Evolutionary conservation across 2,888 invertebrate species (phyloP), one percentile per base, ranked within the genome.

Genomic region (Lysandra bellargus): DNA sequence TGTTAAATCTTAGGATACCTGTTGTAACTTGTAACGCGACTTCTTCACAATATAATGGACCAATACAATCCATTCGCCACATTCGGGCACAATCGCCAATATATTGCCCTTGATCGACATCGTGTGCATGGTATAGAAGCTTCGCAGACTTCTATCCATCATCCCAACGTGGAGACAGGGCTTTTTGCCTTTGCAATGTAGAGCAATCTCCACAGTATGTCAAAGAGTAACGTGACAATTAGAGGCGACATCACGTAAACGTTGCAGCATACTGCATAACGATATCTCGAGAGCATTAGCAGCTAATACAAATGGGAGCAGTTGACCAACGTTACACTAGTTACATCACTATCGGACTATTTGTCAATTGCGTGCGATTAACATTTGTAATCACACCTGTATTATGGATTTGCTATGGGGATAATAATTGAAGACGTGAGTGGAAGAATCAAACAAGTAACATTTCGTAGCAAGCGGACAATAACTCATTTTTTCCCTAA

Each of bases 261-360:
- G 64, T 37, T 69, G 37, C 69, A 33, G 33, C 33, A 69, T 69
- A 33, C 69, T 17, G 33, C 33, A 69, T 69, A 33, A 69, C 69
- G 33, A 33, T 69, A 14, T 69, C 37, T 69, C 69, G 33, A 69
- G 64, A 69, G 33, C 64, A 69, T 69, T 69, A 69, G 30, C 61
- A 6, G 61, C 23, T 69, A 69, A 69, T 30, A 33, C 64, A 37
- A 69, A 69, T 37, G 69, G 14, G 69, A 69, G 30, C 64, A 61
- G 69, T 69, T 69, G 69, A 69, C 69, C 69, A 69, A 69, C 33
- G 69, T 33, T 69, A 69, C 69, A 69, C 69, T 30, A 6, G 14
- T 69, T 33, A 69, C 69, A 69, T 33, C 33, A 69, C 69, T 30
- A 64, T 9, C 7, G 9, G 61, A 61, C 61, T 23, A 14, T 33